Evolutionary conservation across 2,797 vertebrate genomes (phyloP).

Genomic region (Coreius guichenoti): DNA sequence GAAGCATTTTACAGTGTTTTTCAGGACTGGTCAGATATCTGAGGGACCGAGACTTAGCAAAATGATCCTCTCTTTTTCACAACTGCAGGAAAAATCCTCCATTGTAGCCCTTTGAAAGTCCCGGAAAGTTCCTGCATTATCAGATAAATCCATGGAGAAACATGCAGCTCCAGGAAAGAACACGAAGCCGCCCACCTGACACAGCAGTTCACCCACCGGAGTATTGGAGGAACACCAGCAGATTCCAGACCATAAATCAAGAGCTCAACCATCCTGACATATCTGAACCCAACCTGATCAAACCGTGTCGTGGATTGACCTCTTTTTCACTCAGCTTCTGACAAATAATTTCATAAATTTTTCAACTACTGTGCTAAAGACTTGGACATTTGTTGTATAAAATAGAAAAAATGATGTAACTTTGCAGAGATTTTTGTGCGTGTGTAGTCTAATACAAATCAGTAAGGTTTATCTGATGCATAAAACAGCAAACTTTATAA

Average conservation of each 20-base stretch:
- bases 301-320: background rate
- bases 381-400: background rate
- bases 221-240: background rate
- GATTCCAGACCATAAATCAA: slow-evolving; percentile 1
- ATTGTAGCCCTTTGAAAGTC: background rate
- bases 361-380: background rate
- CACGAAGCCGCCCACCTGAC: background rate
- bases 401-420: background rate
- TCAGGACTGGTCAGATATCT: background rate
- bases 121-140: background rate
- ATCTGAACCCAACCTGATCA: background rate
- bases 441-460: background rate
- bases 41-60: background rate
- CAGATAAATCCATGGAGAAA: background rate
- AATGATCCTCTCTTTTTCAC: background rate
- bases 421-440: background rate
- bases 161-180: background rate
- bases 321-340: background rate
- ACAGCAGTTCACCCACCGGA: background rate
- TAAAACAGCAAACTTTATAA: background rate
- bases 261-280: background rate
- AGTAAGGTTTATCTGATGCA: background rate
- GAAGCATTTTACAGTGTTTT: background rate
- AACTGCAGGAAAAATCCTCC: background rate
- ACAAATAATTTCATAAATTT: background rate